Base-by-base conservation (phyloP, 2,888 invertebrate genomes). In the Leucophora obtusa region DNA sequence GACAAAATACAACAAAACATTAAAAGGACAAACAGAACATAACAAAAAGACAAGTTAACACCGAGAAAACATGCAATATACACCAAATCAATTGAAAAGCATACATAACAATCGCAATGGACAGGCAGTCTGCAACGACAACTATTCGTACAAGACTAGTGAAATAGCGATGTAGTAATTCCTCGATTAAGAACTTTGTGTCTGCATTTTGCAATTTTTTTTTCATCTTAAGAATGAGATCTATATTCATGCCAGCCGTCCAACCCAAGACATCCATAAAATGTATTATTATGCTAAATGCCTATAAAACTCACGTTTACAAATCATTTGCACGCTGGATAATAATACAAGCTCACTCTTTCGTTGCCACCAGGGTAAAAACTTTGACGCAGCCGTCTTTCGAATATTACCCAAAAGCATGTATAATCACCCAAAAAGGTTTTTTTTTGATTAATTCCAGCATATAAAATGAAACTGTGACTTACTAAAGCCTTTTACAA, bases 261-360 rank as follows among this genome's bases (percentile, higher is more conserved):
- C 68, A 60, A 79, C 54, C 73, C 73, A 79, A 78, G 75, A 75
- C 81, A 82, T 75, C 86, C 87, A 86, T 87, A 87, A 88, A 88
- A 88, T 86, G 86, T 89, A 86, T 88, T 88, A 88, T 88, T 88
- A 88, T 88, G 88, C 88, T 89, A 88, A 88, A 88, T 88, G 89
- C 87, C 88, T 87, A 89, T 88, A 88, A 89, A 89, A 89, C 88
- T 88, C 88, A 89, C 88, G 88, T 89, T 88, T 89, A 89, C 88
- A 88, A 88, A 87, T 88, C 88, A 87, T 88, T 89, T 89, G 87
- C 87, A 87, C 86, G 85, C 87, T 47, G 86, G 85, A 87, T 86
- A 87, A 87, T 87, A 88, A 87, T 38, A 38, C 87, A 87, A 87
- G 87, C 84, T 86, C 85, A 85, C 83, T 85, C 84, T 80, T 82